These are phyloP conservation scores for Cisticola juncidis DNA, from an alignment of 2,113 vertebrate species.

Conservation along the genomic window DNA sequence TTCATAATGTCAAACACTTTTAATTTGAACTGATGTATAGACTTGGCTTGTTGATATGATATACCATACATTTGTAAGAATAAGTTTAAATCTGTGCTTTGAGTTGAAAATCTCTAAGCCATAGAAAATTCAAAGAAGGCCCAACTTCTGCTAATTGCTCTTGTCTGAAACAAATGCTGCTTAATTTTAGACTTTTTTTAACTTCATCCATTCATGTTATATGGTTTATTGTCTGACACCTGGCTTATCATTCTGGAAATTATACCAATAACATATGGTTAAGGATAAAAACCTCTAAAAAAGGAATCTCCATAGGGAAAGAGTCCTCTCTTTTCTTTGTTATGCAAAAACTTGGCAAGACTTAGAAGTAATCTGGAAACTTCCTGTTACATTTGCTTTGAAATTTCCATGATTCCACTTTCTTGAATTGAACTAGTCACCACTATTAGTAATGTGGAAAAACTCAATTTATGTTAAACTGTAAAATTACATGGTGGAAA, in stretches of 20 bases:
- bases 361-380: conserved; percentile 1
- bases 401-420: neutral
- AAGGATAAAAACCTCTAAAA: conserved; percentile 1
- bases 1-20: neutral
- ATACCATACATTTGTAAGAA: neutral
- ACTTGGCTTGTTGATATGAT: neutral
- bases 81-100: neutral
- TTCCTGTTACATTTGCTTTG: neutral
- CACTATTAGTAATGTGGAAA: conserved; percentile 1
- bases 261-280: neutral
- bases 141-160: neutral
- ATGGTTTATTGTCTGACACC: neutral
- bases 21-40: neutral
- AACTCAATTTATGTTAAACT: conserved; percentile 17
- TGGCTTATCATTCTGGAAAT: conserved; percentile 18
- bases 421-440: neutral
- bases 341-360: neutral
- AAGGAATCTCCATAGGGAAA: neutral
- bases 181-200: neutral
- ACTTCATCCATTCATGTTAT: neutral
- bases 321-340: neutral
- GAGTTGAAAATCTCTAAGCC: neutral
- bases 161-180: neutral
- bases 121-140: neutral
- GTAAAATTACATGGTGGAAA: conserved; percentile 31